Percentiles rank a stretch among this genome's conserved stretches.
Conservation (phyloP, 1,140 invertebrate genomes). For the Monochamus saltuarius region DNA sequence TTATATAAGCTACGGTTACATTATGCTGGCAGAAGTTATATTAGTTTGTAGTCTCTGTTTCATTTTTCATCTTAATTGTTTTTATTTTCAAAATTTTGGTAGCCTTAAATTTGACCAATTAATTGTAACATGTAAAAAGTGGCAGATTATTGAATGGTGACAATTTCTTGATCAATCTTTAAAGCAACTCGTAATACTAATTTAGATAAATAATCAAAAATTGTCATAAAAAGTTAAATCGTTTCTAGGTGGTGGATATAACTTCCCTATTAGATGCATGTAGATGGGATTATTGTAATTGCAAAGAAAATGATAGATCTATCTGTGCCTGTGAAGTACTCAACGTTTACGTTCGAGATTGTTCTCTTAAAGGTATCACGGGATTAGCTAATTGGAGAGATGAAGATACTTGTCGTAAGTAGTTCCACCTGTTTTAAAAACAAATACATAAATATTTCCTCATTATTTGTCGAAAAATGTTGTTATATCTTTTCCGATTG, state of each 20-base stretch:
- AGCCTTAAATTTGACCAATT: no score
- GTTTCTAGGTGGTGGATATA: slow-evolving; percentile 58
- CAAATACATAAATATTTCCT: not conserved
- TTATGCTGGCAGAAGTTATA: no score
- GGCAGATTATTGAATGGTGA: no score
- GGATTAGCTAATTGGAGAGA: slow-evolving; percentile 71
- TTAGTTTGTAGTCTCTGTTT: no score
- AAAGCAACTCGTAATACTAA: no score
- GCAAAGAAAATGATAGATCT: slow-evolving; percentile 57
- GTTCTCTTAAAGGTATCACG: slow-evolving; percentile 64
- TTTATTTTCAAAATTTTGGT: no score
- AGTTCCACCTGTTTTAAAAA: slow-evolving; percentile 1
- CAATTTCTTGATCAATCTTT: no score
- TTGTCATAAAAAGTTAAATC: no score
- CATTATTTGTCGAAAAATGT: not conserved
- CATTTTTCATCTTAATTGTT: no score
- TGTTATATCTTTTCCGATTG: not conserved
- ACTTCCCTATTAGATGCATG: slow-evolving; percentile 65
- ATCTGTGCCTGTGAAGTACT: slow-evolving; percentile 76
- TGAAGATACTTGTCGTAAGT: slow-evolving; percentile 75
- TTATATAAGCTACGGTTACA: no score
- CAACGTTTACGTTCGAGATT: slow-evolving; percentile 75
- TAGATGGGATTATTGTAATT: slow-evolving; percentile 76
- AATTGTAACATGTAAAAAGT: no score
- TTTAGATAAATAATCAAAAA: no score